These are phyloP conservation scores for Cuniculus paca DNA, from an alignment of 2,797 vertebrate species.

Conservation along the genomic window DNA sequence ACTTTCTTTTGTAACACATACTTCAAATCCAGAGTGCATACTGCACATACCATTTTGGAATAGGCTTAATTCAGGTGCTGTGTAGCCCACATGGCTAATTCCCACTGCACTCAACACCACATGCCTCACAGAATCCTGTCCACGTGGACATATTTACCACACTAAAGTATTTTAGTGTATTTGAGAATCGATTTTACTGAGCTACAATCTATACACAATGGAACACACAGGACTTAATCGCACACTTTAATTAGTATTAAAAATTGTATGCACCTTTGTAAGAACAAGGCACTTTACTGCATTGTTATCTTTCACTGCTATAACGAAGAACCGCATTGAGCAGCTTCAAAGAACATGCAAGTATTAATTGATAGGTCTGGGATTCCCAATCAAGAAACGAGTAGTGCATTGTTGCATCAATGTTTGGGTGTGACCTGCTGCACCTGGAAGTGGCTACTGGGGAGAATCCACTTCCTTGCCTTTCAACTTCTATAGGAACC, in stretches of 20 bases:
- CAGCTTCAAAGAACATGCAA: not conserved
- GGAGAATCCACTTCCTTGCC: not conserved
- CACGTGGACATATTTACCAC: not conserved
- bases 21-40: not conserved
- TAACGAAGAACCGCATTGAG: not conserved
- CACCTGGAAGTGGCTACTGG: not conserved
- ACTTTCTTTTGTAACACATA: not conserved
- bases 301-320: not conserved
- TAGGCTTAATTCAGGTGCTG: not conserved
- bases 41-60: not conserved
- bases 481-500: not conserved
- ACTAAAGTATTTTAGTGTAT: not conserved
- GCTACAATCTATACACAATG: not conserved
- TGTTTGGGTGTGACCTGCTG: rapidly evolving
- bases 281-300: not conserved
- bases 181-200: not conserved
- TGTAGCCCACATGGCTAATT: rapidly evolving
- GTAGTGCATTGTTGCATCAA: not conserved
- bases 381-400: not conserved
- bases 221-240: not conserved
- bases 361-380: not conserved
- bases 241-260: not conserved
- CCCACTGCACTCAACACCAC: not conserved
- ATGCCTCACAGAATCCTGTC: not conserved
- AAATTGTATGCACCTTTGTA: not conserved